Conservation (phyloP, 2,888 invertebrate genomes). For the Lottia gigantea region DNA sequence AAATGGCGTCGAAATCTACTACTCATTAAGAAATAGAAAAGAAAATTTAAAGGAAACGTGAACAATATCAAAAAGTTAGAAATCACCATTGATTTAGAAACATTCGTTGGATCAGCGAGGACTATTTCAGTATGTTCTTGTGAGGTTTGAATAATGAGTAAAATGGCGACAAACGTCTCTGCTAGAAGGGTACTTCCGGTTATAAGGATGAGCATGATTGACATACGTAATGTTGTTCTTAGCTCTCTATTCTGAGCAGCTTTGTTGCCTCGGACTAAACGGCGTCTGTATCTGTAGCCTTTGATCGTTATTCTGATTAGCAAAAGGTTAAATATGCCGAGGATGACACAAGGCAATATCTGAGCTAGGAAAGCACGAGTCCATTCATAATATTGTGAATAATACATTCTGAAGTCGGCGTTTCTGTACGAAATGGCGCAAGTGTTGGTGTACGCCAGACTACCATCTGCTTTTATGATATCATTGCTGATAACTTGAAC, state of each 20-base stretch:
- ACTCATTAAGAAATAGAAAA: constrained; percentile 16
- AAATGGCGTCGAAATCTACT: constrained; percentile 14
- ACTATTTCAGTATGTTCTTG: constrained; percentile 7
- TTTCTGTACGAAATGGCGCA: constrained; percentile 15
- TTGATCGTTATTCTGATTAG: constrained; percentile 18
- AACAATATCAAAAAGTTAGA: constrained; percentile 20
- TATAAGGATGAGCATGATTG: constrained; percentile 16
- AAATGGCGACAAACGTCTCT: constrained; percentile 11
- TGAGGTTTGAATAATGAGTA: constrained; percentile 5
- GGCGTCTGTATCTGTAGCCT: constrained; percentile 19
- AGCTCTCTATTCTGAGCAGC: constrained; percentile 12
- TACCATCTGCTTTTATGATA: neutral
- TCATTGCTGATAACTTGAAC: constrained; percentile 16
- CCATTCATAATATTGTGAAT: constrained; percentile 20
- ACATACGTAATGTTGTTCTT: constrained; percentile 13
- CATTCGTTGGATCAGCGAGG: neutral
- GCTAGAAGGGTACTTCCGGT: constrained; percentile 13
- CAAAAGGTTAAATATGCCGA: constrained; percentile 14
- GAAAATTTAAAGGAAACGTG: constrained; percentile 23
- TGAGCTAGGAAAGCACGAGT: constrained; percentile 20
- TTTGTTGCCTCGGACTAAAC: constrained; percentile 19
- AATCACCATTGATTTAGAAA: constrained; percentile 15
- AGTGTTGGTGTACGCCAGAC: constrained; percentile 8
- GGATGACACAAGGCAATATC: constrained; percentile 18
- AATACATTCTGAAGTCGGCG: neutral